A percentile compares a stretch with the other conserved stretches of the same genome.
Evolutionary conservation across 2,797 vertebrate species (phyloP).

Genomic region (Cynodonichthys magdalenae): DNA sequence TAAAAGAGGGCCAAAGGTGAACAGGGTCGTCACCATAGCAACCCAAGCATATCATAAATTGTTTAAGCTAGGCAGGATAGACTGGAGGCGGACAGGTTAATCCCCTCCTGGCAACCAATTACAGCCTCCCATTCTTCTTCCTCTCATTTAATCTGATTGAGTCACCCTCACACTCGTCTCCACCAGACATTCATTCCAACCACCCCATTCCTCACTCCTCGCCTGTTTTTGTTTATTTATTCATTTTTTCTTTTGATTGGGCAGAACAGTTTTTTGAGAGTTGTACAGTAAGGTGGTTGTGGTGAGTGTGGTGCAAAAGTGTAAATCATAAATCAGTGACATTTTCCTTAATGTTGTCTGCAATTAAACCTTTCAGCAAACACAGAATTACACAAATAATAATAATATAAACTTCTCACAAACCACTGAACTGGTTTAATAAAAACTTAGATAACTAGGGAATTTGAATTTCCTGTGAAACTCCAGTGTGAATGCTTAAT

Average conservation of each 20-base stretch:
- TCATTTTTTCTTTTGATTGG: neutral
- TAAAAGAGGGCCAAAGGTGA: conserved; percentile 11
- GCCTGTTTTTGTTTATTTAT: too few relatives aligned
- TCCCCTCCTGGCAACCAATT: conserved; percentile 74
- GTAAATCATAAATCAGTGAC: neutral
- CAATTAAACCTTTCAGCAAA: too few relatives aligned
- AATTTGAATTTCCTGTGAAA: too few relatives aligned
- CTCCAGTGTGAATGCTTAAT: too few relatives aligned
- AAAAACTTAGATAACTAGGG: too few relatives aligned
- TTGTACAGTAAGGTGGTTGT: neutral
- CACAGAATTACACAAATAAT: too few relatives aligned
- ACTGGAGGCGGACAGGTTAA: conserved; percentile 77
- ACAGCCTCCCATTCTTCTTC: conserved; percentile 52
- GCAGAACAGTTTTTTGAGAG: neutral
- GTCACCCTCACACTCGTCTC: conserved; percentile 54
- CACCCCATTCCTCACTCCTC: neutral
- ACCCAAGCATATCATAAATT: conserved; percentile 44
- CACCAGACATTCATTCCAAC: conserved; percentile 25
- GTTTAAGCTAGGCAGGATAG: conserved; percentile 61
- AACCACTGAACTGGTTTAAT: too few relatives aligned
- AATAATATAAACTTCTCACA: too few relatives aligned
- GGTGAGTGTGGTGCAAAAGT: neutral
- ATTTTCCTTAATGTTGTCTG: too few relatives aligned
- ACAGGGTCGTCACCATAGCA: conserved; percentile 35
- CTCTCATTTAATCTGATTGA: conserved; percentile 56